A percentile compares a stretch with the other conserved stretches of the same genome.
Evolutionary conservation across 2,797 vertebrate genomes (phyloP).

Genomic region (Sebastes steindachneri): DNA sequence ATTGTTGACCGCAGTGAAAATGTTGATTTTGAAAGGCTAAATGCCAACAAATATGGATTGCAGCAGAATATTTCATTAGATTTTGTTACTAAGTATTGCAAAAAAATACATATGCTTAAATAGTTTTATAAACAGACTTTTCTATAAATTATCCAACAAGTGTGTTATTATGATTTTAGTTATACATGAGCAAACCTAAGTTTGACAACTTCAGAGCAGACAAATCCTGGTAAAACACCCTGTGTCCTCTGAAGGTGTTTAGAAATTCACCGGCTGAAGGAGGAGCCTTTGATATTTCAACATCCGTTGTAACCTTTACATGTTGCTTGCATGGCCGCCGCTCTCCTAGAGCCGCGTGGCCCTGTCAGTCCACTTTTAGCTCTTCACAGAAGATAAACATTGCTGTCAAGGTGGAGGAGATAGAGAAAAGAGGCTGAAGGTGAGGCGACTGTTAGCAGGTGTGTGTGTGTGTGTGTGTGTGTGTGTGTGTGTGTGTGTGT

Average conservation of each 20-base stretch:
- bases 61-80: too few relatives aligned
- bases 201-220: too few relatives aligned
- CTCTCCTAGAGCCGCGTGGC: constrained; percentile 35
- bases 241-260: constrained; percentile 27
- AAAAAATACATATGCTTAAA: too few relatives aligned
- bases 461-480: not conserved
- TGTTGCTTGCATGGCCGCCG: constrained; percentile 20
- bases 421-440: constrained; percentile 2
- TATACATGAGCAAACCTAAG: too few relatives aligned
- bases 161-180: too few relatives aligned
- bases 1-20: too few relatives aligned
- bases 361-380: constrained; percentile 44
- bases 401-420: constrained; percentile 27
- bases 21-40: too few relatives aligned
- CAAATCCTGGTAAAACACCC: not conserved
- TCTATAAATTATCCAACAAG: too few relatives aligned
- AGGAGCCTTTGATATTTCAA: constrained; percentile 53
- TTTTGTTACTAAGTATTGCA: too few relatives aligned
- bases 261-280: constrained; percentile 25
- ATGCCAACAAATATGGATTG: too few relatives aligned
- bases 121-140: too few relatives aligned
- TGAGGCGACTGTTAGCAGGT: not conserved
- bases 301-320: constrained; percentile 48
- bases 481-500: constrained; percentile 4
- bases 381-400: constrained; percentile 14